Percentiles rank a stretch among this genome's conserved stretches.
Evolutionary conservation across 2,797 vertebrate genomes (phyloP).

Genomic region (Xenopus petersii): DNA sequence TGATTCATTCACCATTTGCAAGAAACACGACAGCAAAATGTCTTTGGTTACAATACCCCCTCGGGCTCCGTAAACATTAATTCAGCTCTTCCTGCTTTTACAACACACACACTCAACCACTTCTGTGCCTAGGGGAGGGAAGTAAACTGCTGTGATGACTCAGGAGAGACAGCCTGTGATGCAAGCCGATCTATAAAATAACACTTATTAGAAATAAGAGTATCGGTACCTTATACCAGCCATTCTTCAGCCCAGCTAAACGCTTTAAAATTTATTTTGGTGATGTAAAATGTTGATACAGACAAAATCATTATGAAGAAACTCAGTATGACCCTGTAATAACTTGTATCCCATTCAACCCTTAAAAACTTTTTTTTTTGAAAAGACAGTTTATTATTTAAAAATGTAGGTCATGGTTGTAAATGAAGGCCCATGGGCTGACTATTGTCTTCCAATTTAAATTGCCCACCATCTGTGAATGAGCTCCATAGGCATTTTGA

Average conservation of each 20-base stretch:
- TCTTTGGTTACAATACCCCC: slow-evolving; percentile 56
- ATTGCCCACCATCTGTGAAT: no score
- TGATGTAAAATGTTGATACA: neutral
- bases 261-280: neutral
- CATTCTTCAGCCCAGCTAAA: neutral
- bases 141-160: slow-evolving; percentile 11
- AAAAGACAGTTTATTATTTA: no score
- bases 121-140: slow-evolving; percentile 3
- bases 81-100: slow-evolving; percentile 54
- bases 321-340: no score
- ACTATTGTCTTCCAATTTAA: no score
- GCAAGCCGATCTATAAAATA: slow-evolving; percentile 21
- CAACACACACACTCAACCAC: slow-evolving; percentile 46
- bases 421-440: no score
- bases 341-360: no score
- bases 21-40: slow-evolving; percentile 37
- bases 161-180: neutral
- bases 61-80: slow-evolving; percentile 54
- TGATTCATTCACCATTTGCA: slow-evolving; percentile 47
- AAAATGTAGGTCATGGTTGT: no score
- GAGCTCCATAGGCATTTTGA: no score
- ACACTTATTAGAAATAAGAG: neutral
- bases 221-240: neutral
- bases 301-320: no score
- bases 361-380: no score